phyloP scores from a whole-genome alignment of 2,888 invertebrate species.

The Troilus luridus region DNA sequence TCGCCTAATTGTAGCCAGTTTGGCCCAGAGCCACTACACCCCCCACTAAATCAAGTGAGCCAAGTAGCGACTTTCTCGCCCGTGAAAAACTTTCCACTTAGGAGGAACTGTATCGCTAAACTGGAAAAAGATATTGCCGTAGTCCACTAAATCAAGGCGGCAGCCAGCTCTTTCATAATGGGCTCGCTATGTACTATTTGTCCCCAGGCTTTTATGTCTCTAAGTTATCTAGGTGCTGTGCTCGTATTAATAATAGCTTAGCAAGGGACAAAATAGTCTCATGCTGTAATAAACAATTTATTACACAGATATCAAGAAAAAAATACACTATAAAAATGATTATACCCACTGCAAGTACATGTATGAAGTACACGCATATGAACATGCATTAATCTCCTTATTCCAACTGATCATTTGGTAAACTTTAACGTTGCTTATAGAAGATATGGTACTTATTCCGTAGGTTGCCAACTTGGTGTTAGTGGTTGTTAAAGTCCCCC shows the following conservation, averaged over 20 bases:
- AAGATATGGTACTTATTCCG: too few species aligned
- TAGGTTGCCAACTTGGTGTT: too few species aligned
- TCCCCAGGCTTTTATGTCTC: neutral
- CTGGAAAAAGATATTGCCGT: conserved; percentile 18
- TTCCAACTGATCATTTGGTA: too few species aligned
- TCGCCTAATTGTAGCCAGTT: conserved; percentile 28
- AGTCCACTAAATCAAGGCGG: neutral
- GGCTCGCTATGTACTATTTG: conserved; percentile 6
- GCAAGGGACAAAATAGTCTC: neutral
- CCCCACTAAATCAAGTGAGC: neutral
- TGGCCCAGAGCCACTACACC: conserved; percentile 9
- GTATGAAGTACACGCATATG: too few species aligned
- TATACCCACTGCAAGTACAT: too few species aligned
- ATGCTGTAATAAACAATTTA: too few species aligned
- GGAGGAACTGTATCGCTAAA: conserved; percentile 33
- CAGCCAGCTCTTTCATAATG: neutral
- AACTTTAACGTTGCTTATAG: too few species aligned
- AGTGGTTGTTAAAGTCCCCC: too few species aligned
- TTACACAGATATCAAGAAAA: too few species aligned
- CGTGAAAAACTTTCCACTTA: conserved; percentile 40
- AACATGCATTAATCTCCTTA: too few species aligned
- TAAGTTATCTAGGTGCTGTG: neutral
- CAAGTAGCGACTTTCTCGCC: neutral
- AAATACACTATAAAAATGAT: too few species aligned
- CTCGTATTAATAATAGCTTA: neutral